Evolutionary conservation across 2,888 invertebrate species (phyloP).

Genomic region (Vannuccia rotundouncinata): DNA sequence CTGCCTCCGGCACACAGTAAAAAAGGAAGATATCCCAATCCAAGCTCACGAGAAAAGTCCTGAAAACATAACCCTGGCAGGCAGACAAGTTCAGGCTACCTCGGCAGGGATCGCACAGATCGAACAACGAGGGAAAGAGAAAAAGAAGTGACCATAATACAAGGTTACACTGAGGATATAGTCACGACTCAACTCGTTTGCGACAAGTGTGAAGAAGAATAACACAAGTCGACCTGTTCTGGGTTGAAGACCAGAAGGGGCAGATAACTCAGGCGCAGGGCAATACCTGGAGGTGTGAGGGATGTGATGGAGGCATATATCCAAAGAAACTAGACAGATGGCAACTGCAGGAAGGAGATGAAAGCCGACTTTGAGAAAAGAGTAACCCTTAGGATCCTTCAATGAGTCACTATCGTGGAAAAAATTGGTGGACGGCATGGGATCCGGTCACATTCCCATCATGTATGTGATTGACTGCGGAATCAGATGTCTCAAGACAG

Average conservation of each 20-base stretch:
- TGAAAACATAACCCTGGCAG: not conserved
- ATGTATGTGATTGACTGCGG: not conserved
- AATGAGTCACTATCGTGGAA: not conserved
- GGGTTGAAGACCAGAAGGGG: not conserved
- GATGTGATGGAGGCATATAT: too few species aligned
- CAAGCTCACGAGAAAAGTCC: not conserved
- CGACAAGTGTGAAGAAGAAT: not conserved
- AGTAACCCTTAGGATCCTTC: not conserved
- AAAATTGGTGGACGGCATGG: not conserved
- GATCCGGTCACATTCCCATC: not conserved
- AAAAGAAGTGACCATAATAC: not conserved
- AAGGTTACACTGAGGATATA: not conserved
- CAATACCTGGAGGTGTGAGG: not conserved
- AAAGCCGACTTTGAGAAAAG: not conserved
- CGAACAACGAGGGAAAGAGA: not conserved
- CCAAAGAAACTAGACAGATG: not conserved
- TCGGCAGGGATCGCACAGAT: not conserved
- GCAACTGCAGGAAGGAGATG: not conserved
- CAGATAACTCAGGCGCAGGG: not conserved
- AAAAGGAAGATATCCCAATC: not conserved
- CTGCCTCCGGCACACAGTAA: not conserved
- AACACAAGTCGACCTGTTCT: not conserved
- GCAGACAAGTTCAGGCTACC: not conserved
- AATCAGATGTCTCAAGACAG: not conserved
- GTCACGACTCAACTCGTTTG: not conserved